Conservation (phyloP, 2,113 vertebrate species). For the Tenebrosternarchus preto region DNA sequence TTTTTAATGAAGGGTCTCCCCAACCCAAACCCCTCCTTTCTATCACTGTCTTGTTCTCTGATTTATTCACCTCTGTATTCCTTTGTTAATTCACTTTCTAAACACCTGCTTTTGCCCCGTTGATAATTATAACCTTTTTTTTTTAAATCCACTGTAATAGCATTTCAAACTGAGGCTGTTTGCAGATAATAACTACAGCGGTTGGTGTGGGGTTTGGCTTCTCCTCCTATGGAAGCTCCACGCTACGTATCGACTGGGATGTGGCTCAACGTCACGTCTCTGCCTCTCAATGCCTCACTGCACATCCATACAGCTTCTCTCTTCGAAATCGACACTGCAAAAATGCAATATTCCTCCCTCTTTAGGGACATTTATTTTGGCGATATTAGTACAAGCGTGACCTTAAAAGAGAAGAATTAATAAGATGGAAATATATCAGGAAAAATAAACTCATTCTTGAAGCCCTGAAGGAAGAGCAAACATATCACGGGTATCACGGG, state of each 20-base stretch:
- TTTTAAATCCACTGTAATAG: conserved; percentile 76
- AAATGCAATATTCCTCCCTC: conserved; percentile 50
- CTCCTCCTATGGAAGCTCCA: conserved; percentile 68
- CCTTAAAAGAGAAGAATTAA: conserved; percentile 57
- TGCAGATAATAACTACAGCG: conserved; percentile 80
- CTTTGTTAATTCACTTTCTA: conserved; percentile 71
- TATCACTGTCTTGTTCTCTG: conserved; percentile 33
- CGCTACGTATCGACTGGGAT: conserved; percentile 49
- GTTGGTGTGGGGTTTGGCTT: conserved; percentile 70
- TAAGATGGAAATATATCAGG: conserved; percentile 54
- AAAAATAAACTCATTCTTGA: conserved; percentile 54
- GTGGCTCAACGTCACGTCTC: conserved; percentile 40
- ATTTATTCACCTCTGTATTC: conserved; percentile 58
- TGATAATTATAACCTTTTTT: conserved; percentile 75
- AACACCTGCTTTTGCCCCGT: conserved; percentile 71
- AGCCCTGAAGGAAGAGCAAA: conserved; percentile 57
- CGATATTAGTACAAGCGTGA: conserved; percentile 53
- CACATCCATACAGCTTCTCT: conserved; percentile 47
- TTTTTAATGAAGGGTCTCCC: conserved; percentile 58
- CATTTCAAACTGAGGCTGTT: conserved; percentile 75
- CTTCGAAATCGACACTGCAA: conserved; percentile 29
- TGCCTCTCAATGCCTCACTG: conserved; percentile 25
- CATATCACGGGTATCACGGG: conserved; percentile 58
- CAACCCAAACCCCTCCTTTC: neutral
- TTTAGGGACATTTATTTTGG: conserved; percentile 51